phyloP scores from a whole-genome alignment of 2,888 invertebrate species.

The Epirrita christyi region DNA sequence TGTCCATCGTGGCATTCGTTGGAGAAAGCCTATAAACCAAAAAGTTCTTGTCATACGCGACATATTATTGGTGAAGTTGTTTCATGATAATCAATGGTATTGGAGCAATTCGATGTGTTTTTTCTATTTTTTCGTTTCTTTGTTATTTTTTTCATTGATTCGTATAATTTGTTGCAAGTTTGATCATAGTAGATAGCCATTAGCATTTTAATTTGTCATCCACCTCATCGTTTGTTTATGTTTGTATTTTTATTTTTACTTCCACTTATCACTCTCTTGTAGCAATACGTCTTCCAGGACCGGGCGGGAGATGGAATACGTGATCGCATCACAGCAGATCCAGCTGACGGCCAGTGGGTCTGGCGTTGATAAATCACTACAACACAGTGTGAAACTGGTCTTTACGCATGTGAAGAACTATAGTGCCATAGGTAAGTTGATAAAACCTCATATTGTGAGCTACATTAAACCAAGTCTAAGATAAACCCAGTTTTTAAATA shows the following conservation, averaged over 20 bases:
- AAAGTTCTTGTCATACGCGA: too few species aligned
- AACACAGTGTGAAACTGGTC: slow-evolving; percentile 64
- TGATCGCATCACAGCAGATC: slow-evolving; percentile 85
- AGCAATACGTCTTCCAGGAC: slow-evolving; percentile 79
- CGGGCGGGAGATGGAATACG: slow-evolving; percentile 88
- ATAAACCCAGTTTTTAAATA: too few species aligned
- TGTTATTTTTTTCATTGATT: too few species aligned
- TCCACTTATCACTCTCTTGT: slow-evolving; percentile 45
- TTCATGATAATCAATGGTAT: too few species aligned
- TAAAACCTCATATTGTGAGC: too few species aligned
- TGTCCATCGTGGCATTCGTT: too few species aligned
- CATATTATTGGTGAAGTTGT: too few species aligned
- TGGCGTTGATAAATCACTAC: slow-evolving; percentile 66
- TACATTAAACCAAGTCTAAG: too few species aligned
- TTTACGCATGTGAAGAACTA: slow-evolving; percentile 72
- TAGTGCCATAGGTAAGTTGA: slow-evolving; percentile 70
- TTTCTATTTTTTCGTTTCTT: too few species aligned
- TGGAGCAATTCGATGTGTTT: too few species aligned
- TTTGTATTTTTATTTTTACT: slow-evolving; percentile 36
- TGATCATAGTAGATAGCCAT: neutral
- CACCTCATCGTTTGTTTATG: slow-evolving; percentile 12
- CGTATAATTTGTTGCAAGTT: too few species aligned
- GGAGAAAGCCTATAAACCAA: too few species aligned
- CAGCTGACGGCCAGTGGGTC: slow-evolving; percentile 63
- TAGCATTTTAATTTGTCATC: slow-evolving; percentile 12